Evolutionary conservation across 2,888 invertebrate genomes (phyloP), one percentile per base, ranked within the genome.

Genomic region (Pristionchus japonicus): DNA sequence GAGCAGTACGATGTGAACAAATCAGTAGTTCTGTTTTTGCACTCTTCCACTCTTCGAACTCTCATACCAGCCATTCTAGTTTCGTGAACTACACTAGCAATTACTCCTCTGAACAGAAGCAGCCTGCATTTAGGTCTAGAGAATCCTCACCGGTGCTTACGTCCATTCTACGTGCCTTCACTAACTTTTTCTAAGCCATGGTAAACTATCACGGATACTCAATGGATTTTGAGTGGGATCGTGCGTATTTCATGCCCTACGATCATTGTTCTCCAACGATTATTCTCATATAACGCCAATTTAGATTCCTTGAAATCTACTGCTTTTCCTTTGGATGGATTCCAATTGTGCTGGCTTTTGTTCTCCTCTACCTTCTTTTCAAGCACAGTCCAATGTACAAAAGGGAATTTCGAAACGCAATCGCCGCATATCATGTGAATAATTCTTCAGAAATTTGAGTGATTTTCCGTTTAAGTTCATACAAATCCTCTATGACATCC

Each of bases 151-250:
- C 6, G 43, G 43, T 11, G 43, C 43, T n/a, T n/a, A n/a, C n/a
- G n/a, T n/a, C n/a, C n/a, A 43, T 43, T 43, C 43, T 6, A 6
- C 43, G 11, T 11, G 43, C 11, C 11, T 43, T 43, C 43, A 43
- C 6, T 43, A 9, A n/a, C 43, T 9, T 43, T 43, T 64, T 64
- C 70, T 37, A 37, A n/a, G 1, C 4, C 70, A 77, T 77, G 40
- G n/a, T 43, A 11, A 37, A 77, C 43, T 77, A 77, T 27, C n/a
- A 77, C 17, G 77, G 43, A 9, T 77, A 77, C 43, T 23, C 77
- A 7, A 43, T 77, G 77, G 77, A 40, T n/a, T 77, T 77, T 43
- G 40, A 40, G 77, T 77, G 77, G 77, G 77, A 77, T 27, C 23
- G 43, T 9, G 11, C 9, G 11, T 43, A 77, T n/a, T 77, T 40